Percentiles rank a stretch among this genome's conserved stretches.
Conservation (phyloP, 2,113 vertebrate species). For the Elephas maximus region DNA sequence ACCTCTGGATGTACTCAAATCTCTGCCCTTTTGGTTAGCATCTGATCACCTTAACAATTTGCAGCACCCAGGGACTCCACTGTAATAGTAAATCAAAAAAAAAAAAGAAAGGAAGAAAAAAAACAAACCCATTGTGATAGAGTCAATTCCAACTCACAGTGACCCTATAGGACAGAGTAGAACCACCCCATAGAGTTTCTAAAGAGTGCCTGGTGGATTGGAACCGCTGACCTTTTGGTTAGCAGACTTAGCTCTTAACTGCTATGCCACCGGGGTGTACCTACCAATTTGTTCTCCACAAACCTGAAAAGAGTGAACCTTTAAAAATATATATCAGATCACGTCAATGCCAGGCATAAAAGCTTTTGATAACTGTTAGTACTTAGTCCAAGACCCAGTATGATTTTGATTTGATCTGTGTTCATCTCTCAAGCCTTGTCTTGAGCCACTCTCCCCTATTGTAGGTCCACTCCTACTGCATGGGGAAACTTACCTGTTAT, state of each 20-base stretch:
- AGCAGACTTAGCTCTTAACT: too few relatives aligned
- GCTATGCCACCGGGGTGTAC: too few relatives aligned
- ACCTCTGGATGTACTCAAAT: background rate
- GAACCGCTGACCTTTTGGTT: too few relatives aligned
- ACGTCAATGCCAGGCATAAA: background rate
- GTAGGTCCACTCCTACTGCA: background rate
- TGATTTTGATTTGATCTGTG: background rate
- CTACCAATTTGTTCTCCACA: slow-evolving; percentile 10
- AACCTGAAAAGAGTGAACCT: background rate
- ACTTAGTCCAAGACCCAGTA: background rate
- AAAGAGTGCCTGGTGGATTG: too few relatives aligned
- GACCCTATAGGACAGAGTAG: too few relatives aligned
- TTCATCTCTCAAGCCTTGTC: background rate
- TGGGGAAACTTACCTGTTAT: too few relatives aligned
- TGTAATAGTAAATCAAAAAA: too few relatives aligned
- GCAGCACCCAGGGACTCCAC: background rate
- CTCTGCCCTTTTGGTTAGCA: background rate
- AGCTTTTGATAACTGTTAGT: background rate
- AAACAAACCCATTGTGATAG: too few relatives aligned
- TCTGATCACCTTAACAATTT: background rate
- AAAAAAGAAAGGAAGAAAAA: too few relatives aligned
- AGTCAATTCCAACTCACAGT: too few relatives aligned
- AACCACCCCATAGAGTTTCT: too few relatives aligned
- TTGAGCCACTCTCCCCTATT: background rate
- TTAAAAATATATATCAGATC: background rate